Evolutionary conservation across 2,888 invertebrate genomes (phyloP), one percentile per base, ranked within the genome.

Genomic region (Terebella lapidaria): DNA sequence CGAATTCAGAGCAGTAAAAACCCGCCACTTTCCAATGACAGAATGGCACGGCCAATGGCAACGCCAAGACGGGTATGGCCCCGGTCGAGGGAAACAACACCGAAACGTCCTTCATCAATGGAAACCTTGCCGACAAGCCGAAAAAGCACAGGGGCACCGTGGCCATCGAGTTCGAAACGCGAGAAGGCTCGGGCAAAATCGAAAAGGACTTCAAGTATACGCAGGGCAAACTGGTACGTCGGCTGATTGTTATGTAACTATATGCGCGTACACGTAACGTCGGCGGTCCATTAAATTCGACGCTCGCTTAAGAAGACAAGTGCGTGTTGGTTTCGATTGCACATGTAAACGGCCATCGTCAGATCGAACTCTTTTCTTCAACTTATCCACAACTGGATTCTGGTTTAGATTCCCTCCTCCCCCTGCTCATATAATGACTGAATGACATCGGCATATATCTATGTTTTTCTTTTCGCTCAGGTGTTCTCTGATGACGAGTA

Each of bases 141-240:
- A 30, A 35, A 27, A 28, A 28, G 3, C 52, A 58, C 54, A 65
- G 52, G 1, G 69, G 67, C 3, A 59, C 59, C 3, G 77, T 78
- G 3, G 63, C 71, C 4, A 70, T 78, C 1, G 76, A 77, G 56
- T 77, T 69, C 63, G 77, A 77, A 59, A 78, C 78, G 2, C 65
- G 76, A 56, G 78, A 78, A 58, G 77, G 75, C 0, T 70, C 76
- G 1, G 78, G 74, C 22, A 75, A 72, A 59, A 61, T 74, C 56
- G 74, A 73, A 58, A 73, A 74, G 61, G 75, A 78, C 56, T 77
- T 75, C 64, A 72, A 69, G 62, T 73, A 70, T 55, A 67, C 68
- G 3, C 61, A 63, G 22, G 77, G 75, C 42, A 67, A 59, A 24
- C 56, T 77, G 70, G 77, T 76, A 65, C n/a, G 42, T 35, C 10